A percentile compares a stretch with the other conserved stretches of the same genome.
Conservation (phyloP, 2,113 vertebrate genomes). For the Pseudopodoces humilis region DNA sequence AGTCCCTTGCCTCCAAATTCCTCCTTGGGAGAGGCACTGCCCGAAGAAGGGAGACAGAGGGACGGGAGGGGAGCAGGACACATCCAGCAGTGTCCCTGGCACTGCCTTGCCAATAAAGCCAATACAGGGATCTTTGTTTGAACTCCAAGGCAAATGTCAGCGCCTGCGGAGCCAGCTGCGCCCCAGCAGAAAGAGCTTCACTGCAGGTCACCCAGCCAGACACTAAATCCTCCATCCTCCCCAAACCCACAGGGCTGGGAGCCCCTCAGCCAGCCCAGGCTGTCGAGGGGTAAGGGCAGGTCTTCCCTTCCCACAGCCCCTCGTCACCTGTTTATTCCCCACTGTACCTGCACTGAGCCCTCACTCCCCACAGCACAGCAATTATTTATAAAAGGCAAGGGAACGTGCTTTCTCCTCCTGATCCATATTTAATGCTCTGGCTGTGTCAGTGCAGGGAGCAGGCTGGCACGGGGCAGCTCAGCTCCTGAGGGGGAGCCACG, state of each 20-base stretch:
- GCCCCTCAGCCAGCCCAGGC: rapidly evolving
- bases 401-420: neutral
- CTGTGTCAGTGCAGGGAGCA: neutral
- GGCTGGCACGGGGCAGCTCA: neutral
- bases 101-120: neutral
- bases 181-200: neutral
- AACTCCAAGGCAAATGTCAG: slow-evolving; percentile 26
- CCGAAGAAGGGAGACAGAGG: neutral
- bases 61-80: neutral
- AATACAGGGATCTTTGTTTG: slow-evolving; percentile 37
- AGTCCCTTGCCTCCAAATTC: neutral
- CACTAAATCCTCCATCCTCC: neutral
- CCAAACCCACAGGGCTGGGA: neutral
- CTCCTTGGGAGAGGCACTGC: neutral
- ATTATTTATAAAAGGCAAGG: slow-evolving; percentile 10
- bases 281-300: neutral
- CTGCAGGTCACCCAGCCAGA: neutral
- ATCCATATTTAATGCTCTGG: neutral
- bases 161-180: neutral
- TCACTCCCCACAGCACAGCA: neutral
- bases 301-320: neutral
- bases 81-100: neutral
- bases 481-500: neutral
- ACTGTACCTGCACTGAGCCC: neutral
- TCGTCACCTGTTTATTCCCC: neutral